A percentile compares a stretch with the other conserved stretches of the same genome.
phyloP scores from a whole-genome alignment of 2,888 invertebrate genomes.

The Hypena proboscidalis region DNA sequence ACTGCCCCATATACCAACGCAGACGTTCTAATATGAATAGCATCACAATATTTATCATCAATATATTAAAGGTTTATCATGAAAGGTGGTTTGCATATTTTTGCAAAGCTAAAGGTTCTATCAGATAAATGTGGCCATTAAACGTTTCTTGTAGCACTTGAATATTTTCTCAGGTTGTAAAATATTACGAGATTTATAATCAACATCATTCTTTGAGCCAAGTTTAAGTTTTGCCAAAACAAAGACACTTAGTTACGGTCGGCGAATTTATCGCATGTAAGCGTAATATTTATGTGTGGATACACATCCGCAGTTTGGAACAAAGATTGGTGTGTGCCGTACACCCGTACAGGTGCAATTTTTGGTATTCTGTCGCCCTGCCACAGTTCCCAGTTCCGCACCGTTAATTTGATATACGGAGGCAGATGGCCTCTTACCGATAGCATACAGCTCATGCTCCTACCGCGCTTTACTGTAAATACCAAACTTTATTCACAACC shows the following conservation, averaged over 20 bases:
- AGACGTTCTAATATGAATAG: conserved; percentile 32
- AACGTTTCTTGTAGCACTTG: conserved; percentile 18
- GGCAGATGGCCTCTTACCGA: conserved; percentile 67
- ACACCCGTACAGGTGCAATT: conserved; percentile 58
- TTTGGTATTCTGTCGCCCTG: conserved; percentile 54
- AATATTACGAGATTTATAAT: conserved; percentile 37
- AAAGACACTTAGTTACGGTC: conserved; percentile 57
- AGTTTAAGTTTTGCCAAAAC: conserved; percentile 49
- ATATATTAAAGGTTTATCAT: conserved; percentile 37
- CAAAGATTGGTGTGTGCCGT: conserved; percentile 17
- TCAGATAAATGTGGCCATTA: conserved; percentile 12
- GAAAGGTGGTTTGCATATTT: conserved; percentile 32
- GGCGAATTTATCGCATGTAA: conserved; percentile 52
- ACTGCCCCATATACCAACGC: conserved; percentile 25
- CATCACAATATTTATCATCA: conserved; percentile 39
- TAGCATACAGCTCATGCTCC: conserved; percentile 46
- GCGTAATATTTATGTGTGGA: conserved; percentile 20
- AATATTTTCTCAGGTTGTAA: conserved; percentile 26
- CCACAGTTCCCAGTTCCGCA: conserved; percentile 60
- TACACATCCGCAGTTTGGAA: conserved; percentile 8
- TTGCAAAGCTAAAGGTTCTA: conserved; percentile 39
- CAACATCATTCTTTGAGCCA: conserved; percentile 35
- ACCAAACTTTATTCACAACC: conserved; percentile 30
- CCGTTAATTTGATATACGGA: conserved; percentile 72
- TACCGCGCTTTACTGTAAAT: conserved; percentile 46